These are phyloP conservation scores for Drosophila lacertosa DNA, from an alignment of 1,140 invertebrate species.

Conservation along the genomic window DNA sequence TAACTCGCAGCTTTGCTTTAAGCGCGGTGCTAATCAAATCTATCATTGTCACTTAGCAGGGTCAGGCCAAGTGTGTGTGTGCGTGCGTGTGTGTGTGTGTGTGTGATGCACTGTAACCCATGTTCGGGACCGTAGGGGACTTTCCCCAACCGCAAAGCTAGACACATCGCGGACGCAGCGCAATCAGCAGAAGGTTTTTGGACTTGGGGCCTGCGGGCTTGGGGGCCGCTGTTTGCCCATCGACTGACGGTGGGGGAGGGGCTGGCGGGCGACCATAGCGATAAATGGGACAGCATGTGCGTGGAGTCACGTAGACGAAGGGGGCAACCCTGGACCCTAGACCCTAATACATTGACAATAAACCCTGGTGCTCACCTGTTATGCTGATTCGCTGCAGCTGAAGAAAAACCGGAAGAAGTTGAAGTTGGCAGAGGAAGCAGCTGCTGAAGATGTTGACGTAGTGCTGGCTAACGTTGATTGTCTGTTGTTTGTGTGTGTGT, in stretches of 20 bases:
- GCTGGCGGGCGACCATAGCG: slow-evolving; percentile 8
- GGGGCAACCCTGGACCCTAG: no score
- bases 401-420: slow-evolving; percentile 23
- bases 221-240: not conserved
- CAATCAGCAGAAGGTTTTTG: slow-evolving; percentile 8
- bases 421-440: not conserved
- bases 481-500: slow-evolving; percentile 23
- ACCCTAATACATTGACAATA: no score
- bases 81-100: not conserved
- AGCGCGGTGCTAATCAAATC: not conserved
- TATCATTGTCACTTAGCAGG: no score
- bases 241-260: not conserved
- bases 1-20: not conserved
- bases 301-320: slow-evolving; percentile 43
- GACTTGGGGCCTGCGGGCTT: no score
- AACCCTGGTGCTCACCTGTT: slow-evolving; percentile 27
- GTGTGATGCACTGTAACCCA: slow-evolving; percentile 4
- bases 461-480: slow-evolving; percentile 36
- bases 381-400: slow-evolving; percentile 14
- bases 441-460: not conserved
- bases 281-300: slow-evolving; percentile 39
- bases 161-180: not conserved
- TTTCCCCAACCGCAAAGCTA: slow-evolving; percentile 33
- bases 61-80: not conserved
- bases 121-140: slow-evolving; percentile 4